Conservation (phyloP, 2,888 invertebrate genomes). For the Netelia melanura region DNA sequence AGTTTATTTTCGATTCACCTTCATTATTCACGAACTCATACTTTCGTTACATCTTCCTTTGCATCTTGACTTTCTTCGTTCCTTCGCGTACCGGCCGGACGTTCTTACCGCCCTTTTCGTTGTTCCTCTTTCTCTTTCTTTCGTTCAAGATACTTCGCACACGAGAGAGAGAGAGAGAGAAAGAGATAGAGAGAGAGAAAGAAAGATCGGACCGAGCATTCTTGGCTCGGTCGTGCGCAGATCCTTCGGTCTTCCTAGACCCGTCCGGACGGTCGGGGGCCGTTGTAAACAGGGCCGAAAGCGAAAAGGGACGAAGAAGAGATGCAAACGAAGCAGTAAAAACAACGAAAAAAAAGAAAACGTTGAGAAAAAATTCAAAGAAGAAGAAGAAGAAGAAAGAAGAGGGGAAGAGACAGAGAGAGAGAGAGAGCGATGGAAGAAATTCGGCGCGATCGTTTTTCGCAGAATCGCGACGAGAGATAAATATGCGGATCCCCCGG, state of each 20-base stretch:
- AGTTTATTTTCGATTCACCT: neutral
- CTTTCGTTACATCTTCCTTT: neutral
- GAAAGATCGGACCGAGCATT: slow-evolving; percentile 12
- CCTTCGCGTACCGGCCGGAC: neutral
- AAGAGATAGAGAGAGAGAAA: neutral
- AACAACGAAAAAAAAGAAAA: slow-evolving; percentile 28
- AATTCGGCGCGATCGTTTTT: slow-evolving; percentile 73
- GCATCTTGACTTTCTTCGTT: neutral
- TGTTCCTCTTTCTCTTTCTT: slow-evolving; percentile 23
- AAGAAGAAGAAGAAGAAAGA: slow-evolving; percentile 32
- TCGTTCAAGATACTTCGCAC: neutral
- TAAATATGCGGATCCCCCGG: slow-evolving; percentile 72
- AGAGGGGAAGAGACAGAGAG: slow-evolving; percentile 31
- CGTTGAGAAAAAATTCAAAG: slow-evolving; percentile 25
- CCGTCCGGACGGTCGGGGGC: slow-evolving; percentile 27
- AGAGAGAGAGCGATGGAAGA: slow-evolving; percentile 52
- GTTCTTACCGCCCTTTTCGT: neutral
- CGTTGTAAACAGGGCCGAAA: slow-evolving; percentile 53
- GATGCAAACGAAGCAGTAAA: slow-evolving; percentile 44
- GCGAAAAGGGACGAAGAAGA: slow-evolving; percentile 42
- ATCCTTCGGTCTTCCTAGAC: slow-evolving; percentile 48
- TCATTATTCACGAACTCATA: neutral
- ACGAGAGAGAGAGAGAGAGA: neutral
- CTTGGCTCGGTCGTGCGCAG: slow-evolving; percentile 36
- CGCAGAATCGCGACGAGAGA: slow-evolving; percentile 72